Percentiles rank a stretch among this genome's conserved stretches.
Conservation (phyloP, 2,888 invertebrate genomes). For the Oxytorus armatus region DNA sequence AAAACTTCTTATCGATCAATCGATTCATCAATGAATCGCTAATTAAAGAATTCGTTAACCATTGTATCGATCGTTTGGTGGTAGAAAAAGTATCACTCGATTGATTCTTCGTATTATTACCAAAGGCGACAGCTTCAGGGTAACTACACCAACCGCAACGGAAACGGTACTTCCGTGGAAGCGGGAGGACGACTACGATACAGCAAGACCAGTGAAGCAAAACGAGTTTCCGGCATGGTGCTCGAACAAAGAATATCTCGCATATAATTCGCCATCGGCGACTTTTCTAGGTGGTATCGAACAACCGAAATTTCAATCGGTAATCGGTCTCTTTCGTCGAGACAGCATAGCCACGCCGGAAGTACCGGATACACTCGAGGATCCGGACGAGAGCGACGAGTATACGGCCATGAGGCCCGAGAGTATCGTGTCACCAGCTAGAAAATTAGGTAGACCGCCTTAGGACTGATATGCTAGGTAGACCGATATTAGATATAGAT, state of each 20-base stretch:
- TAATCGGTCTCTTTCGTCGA: constrained; percentile 94
- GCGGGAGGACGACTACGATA: constrained; percentile 91
- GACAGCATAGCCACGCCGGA: constrained; percentile 92
- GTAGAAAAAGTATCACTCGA: neutral
- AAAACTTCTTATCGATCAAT: too few relatives aligned
- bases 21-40: neutral
- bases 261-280: constrained; percentile 95
- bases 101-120: neutral
- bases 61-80: too few relatives aligned
- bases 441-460: constrained; percentile 69
- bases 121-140: constrained; percentile 89
- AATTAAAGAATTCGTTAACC: too few relatives aligned
- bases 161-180: constrained; percentile 97
- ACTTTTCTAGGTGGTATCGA: constrained; percentile 96
- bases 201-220: constrained; percentile 88
- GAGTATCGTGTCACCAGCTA: constrained; percentile 83
- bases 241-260: constrained; percentile 96
- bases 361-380: constrained; percentile 85
- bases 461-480: constrained; percentile 67
- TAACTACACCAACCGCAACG: constrained; percentile 94
- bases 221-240: constrained; percentile 98
- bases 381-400: constrained; percentile 86
- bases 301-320: constrained; percentile 94
- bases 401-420: constrained; percentile 86
- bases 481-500: constrained; percentile 58